Evolutionary conservation across 2,797 vertebrate genomes (phyloP).

Genomic region (Chelon auratus): DNA sequence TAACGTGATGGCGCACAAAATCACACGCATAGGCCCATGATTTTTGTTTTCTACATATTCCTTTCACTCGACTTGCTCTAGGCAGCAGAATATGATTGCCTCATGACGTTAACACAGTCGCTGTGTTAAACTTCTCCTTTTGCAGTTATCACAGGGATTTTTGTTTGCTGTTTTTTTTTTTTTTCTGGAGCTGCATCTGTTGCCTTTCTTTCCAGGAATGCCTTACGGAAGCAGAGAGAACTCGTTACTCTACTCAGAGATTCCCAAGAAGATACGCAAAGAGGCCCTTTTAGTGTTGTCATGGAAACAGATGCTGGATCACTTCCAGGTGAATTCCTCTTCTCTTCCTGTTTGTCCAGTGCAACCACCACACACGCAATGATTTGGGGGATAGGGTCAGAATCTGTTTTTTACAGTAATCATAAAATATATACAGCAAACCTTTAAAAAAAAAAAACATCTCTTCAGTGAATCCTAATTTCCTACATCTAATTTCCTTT

Average conservation of each 20-base stretch:
- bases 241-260: conserved; percentile 97
- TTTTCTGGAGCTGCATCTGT: conserved; percentile 13
- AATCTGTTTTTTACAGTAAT: conserved; percentile 8
- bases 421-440: background rate
- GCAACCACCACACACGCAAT: background rate
- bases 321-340: conserved; percentile 90
- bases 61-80: conserved; percentile 8
- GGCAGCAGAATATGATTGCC: conserved; percentile 12
- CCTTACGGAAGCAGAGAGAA: conserved; percentile 98
- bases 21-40: background rate
- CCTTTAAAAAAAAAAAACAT: background rate
- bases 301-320: conserved; percentile 99
- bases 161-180: background rate
- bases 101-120: conserved; percentile 20
- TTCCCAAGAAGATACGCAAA: conserved; percentile 96
- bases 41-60: conserved; percentile 1
- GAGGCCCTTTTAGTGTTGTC: conserved; percentile 95
- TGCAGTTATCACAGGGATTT: background rate
- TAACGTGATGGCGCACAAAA: too few species aligned
- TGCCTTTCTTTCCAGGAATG: conserved; percentile 87
- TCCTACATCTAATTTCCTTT: background rate
- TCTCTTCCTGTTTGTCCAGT: background rate
- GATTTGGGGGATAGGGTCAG: background rate
- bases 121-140: conserved; percentile 8
- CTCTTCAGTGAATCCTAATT: background rate